A percentile compares a stretch with the other conserved stretches of the same genome.
Conservation (phyloP, 2,797 vertebrate species). For the Amniataba percoides region DNA sequence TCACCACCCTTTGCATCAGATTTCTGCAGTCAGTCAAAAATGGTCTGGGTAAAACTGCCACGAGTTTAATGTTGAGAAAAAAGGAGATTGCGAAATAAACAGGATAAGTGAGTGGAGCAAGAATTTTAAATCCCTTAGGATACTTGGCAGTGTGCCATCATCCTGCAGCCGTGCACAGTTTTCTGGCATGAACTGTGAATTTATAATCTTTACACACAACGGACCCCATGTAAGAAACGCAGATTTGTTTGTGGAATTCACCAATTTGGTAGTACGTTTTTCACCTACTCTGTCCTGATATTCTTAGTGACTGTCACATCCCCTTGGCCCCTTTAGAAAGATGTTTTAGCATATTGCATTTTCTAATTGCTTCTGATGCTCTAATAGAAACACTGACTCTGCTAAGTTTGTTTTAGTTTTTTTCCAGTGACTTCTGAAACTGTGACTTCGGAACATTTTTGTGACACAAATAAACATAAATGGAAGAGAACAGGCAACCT, state of each 20-base stretch:
- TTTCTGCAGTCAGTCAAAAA: conserved; percentile 17
- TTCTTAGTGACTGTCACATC: background rate
- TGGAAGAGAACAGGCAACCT: background rate
- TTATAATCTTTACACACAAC: conserved; percentile 14
- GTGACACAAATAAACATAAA: background rate
- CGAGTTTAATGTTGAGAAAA: background rate
- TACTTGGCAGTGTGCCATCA: background rate
- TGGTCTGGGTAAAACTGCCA: conserved; percentile 17
- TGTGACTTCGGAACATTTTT: no score
- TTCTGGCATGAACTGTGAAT: background rate
- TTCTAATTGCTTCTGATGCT: background rate
- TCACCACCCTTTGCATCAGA: background rate
- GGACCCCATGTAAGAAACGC: background rate
- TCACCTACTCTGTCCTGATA: background rate
- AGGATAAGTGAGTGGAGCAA: background rate
- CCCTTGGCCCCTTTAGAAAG: background rate
- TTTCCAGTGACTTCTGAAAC: background rate
- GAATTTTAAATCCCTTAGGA: conserved; percentile 10
- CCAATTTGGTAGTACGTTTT: background rate
- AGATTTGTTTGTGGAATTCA: background rate
- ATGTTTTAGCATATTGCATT: background rate
- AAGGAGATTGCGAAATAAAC: background rate
- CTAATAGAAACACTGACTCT: no score
- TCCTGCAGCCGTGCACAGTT: conserved; percentile 1
- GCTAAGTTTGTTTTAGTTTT: background rate